Evolutionary conservation across 2,113 vertebrate genomes (phyloP).

Genomic region (Leptobrachium leishanense): DNA sequence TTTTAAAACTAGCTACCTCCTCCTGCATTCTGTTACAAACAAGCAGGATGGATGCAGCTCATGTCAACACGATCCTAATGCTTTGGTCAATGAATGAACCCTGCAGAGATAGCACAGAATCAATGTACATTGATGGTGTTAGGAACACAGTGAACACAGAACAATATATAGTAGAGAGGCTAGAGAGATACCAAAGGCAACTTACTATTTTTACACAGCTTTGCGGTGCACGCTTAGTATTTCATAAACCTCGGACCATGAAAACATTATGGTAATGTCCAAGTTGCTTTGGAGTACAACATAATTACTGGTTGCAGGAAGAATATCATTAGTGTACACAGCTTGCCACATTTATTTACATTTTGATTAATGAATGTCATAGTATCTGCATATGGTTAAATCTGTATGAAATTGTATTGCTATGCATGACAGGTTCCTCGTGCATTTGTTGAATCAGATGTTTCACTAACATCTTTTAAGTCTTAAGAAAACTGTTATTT

Average conservation of each 20-base stretch:
- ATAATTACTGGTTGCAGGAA: not conserved
- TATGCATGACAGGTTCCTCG: not conserved
- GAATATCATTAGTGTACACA: not conserved
- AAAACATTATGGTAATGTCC: not conserved
- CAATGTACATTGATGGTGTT: no score
- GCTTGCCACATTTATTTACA: not conserved
- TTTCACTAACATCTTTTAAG: conserved; percentile 25
- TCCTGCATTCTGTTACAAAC: no score
- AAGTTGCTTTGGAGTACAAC: not conserved
- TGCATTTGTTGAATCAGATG: conserved; percentile 40
- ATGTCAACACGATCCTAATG: no score
- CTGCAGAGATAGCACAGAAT: no score
- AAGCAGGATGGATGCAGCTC: no score
- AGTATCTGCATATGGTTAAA: conserved; percentile 31
- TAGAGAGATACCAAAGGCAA: no score
- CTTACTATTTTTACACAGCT: no score
- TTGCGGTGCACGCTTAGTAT: not conserved
- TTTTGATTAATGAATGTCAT: not conserved
- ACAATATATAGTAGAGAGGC: no score
- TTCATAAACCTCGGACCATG: not conserved
- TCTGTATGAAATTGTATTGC: conserved; percentile 29
- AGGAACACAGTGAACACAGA: no score
- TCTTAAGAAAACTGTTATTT: conserved; percentile 18
- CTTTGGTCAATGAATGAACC: no score
- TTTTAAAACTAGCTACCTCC: no score